Percentiles rank a stretch among this genome's conserved stretches.
Evolutionary conservation across 1,140 invertebrate species (phyloP).

Genomic region (Drosophila arawakana): DNA sequence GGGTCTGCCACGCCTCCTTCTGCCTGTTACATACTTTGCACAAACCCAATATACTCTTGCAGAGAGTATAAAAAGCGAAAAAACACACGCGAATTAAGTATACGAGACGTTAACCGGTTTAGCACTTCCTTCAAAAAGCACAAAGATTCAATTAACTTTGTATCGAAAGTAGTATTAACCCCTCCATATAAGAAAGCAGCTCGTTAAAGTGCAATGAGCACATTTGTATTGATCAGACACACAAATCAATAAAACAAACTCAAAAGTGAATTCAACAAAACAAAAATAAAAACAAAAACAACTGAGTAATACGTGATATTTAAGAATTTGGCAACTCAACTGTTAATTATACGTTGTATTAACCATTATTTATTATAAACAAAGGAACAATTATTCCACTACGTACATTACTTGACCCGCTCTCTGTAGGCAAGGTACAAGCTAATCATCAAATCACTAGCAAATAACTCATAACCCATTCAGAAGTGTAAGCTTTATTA

Average conservation of each 20-base stretch:
- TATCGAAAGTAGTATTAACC: conserved; percentile 46
- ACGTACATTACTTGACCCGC: conserved; percentile 18
- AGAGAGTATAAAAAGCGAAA: background rate
- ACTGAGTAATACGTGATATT: conserved; percentile 31
- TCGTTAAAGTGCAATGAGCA: conserved; percentile 50
- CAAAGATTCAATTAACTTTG: conserved; percentile 12
- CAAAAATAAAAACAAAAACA: background rate
- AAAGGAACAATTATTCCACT: conserved; percentile 35
- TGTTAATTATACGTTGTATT: conserved; percentile 23
- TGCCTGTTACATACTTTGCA: too few species aligned
- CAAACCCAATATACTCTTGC: too few species aligned
- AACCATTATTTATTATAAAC: conserved; percentile 43
- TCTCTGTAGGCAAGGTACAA: background rate
- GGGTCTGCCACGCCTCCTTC: too few species aligned
- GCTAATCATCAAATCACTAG: background rate
- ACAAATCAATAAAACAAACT: conserved; percentile 38
- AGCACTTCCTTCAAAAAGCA: conserved; percentile 7
- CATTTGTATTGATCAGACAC: conserved; percentile 42
- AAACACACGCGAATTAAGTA: conserved; percentile 1
- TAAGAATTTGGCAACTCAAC: conserved; percentile 32
- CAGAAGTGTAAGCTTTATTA: background rate
- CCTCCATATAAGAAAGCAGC: conserved; percentile 40
- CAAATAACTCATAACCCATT: background rate
- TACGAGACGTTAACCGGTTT: conserved; percentile 23
- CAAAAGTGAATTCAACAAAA: background rate